Conservation (phyloP, 2,888 invertebrate genomes). For the Lasioglossum oenotherae region DNA sequence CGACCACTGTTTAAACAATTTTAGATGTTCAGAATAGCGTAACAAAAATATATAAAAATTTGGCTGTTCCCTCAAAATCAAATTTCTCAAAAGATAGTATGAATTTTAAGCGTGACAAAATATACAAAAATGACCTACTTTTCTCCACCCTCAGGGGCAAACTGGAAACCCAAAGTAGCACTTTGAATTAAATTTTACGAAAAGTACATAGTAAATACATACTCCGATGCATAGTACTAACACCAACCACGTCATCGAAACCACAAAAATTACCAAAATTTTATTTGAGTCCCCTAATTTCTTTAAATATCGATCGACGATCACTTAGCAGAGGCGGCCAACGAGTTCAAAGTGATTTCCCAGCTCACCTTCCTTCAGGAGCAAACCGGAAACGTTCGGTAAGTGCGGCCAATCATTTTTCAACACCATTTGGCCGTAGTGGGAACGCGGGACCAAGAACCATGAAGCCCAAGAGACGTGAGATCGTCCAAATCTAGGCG, state of each 20-base stretch:
- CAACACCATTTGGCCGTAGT: constrained; percentile 51
- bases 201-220: too few species aligned
- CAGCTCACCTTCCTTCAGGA: constrained; percentile 70
- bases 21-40: neutral
- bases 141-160: neutral
- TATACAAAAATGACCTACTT: neutral
- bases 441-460: neutral
- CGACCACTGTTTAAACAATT: neutral
- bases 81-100: neutral
- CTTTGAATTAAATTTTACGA: too few species aligned
- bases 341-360: neutral
- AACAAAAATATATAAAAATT: neutral
- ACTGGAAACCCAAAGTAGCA: neutral
- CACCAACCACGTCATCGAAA: neutral
- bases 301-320: neutral
- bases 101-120: neutral
- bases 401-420: constrained; percentile 54
- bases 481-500: neutral
- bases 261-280: neutral
- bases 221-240: neutral
- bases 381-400: constrained; percentile 65
- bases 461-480: neutral
- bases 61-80: neutral
- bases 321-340: neutral
- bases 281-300: neutral